phyloP scores from a whole-genome alignment of 2,888 invertebrate genomes.

The Eupithecia vulgata region DNA sequence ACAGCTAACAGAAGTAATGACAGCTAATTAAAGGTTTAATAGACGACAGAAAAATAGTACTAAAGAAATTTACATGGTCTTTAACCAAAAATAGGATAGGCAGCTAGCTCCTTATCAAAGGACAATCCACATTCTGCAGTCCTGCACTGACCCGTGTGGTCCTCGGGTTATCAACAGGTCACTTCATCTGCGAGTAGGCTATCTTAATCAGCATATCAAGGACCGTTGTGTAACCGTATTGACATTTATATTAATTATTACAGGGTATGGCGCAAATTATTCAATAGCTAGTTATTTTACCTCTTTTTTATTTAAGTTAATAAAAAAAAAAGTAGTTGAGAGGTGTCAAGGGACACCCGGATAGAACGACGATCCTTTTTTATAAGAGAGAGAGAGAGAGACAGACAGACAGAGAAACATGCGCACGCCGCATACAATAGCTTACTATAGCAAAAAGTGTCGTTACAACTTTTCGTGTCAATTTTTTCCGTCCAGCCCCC shows the following conservation, averaged over 20 bases:
- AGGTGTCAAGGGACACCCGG: too few relatives aligned
- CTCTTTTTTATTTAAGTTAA: background rate
- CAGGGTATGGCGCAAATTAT: conserved; percentile 9
- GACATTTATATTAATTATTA: conserved; percentile 18
- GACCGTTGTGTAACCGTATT: conserved; percentile 28
- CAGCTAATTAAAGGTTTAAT: background rate
- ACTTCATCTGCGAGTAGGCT: conserved; percentile 59
- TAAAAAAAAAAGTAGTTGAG: too few relatives aligned
- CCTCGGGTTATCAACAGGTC: conserved; percentile 69
- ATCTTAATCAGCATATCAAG: conserved; percentile 63
- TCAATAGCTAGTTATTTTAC: background rate
- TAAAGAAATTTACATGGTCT: background rate
- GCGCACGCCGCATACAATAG: too few relatives aligned
- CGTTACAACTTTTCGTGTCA: too few relatives aligned
- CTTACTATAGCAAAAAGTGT: too few relatives aligned
- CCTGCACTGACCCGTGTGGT: conserved; percentile 50
- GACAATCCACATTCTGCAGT: conserved; percentile 41
- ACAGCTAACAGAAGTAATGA: background rate
- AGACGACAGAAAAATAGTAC: background rate
- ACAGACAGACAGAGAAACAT: too few relatives aligned
- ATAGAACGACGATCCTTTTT: too few relatives aligned
- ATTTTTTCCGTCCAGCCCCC: too few relatives aligned
- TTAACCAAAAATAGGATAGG: background rate
- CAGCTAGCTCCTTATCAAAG: conserved; percentile 31
- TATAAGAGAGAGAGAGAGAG: too few relatives aligned